Evolutionary conservation across 2,113 vertebrate genomes (phyloP).

Genomic region (human): DNA sequence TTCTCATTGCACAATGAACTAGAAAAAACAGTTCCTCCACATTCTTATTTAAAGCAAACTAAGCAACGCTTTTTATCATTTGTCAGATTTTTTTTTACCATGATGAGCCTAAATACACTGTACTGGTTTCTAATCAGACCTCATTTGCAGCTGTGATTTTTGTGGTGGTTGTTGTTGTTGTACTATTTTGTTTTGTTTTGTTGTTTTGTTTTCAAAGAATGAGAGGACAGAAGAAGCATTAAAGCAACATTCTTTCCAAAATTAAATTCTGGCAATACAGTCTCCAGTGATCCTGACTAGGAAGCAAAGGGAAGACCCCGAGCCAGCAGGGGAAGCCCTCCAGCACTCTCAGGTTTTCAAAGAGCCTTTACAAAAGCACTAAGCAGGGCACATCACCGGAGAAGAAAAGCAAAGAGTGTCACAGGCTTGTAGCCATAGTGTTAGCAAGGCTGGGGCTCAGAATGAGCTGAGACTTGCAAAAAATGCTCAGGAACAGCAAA

Average conservation of each 20-base stretch:
- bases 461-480: conserved; percentile 50
- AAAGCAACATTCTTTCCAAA: neutral
- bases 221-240: neutral
- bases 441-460: neutral
- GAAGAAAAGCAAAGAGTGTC: neutral
- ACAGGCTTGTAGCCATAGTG: neutral
- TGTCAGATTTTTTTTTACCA: neutral
- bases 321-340: neutral
- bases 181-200: neutral
- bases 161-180: neutral
- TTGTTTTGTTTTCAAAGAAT: neutral
- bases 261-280: neutral
- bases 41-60: conserved; percentile 9
- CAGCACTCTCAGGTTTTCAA: neutral
- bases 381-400: neutral
- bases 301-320: neutral
- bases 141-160: neutral
- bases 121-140: neutral
- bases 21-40: conserved; percentile 1
- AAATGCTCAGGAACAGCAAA: conserved; percentile 8
- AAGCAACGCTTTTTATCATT: neutral
- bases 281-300: neutral
- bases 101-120: neutral
- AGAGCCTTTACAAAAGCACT: neutral
- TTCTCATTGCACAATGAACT: conserved; percentile 1